Base-by-base conservation (phyloP, 2,797 vertebrate species). In the Ptychadena robeensis region DNA sequence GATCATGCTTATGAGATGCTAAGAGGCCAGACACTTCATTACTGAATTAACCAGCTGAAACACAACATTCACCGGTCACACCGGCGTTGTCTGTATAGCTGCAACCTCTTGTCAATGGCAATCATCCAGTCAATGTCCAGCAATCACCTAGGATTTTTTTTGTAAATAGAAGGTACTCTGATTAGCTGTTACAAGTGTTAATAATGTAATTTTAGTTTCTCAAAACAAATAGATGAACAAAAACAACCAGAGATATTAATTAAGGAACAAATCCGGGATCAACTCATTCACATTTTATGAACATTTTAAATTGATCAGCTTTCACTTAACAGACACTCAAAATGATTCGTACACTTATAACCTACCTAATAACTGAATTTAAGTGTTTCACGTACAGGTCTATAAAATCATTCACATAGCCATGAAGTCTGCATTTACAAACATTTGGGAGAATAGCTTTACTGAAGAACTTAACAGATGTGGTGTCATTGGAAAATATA, bases 21-120 rank as follows among this genome's bases (percentile, higher is more conserved):
- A 53, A 78, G 32, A 25, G 40, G 28, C 38, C 37, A 27, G 75
- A 38, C 63, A 67, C 75, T 78, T 67, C 64, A 78, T 67, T 78
- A 67, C 37, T 64, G 75, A 64, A 66, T 65, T 66, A 78, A 53
- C 63, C 75, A 18, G 63, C 75, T 67, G 30, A 48, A 48, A 67
- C 75, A 18, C 9, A 53, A 59, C 66, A 57, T 68, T 25, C 34
- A 14, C 12, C 32, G 65, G 32, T 67, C 75, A 48, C 63, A n/a
- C 8, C 11, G 48, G 64, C 38, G 22, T 34, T 53, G 27, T 78
- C 35, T 38, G 14, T 32, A 32, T 38, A 40, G 61, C 61, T 67
- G 75, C 15, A 38, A 32, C 37, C 18, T 25, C 35, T n/a, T 64
- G 32, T 78, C 37, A 34, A 64, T 78, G 63, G 75, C 75, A 40